phyloP scores from a whole-genome alignment of 2,113 vertebrate genomes.

The Mobula hypostoma region DNA sequence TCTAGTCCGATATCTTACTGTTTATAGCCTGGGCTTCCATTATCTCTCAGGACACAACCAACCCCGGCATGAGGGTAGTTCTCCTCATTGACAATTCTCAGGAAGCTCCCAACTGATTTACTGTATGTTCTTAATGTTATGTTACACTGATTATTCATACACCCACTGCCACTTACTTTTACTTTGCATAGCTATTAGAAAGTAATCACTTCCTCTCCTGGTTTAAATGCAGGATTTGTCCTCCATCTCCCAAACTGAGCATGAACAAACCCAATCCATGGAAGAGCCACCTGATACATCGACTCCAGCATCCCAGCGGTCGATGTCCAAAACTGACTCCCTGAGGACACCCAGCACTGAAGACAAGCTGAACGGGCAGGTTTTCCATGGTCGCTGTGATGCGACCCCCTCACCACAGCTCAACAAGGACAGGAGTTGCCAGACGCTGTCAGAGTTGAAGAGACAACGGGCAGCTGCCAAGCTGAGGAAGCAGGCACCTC shows the following conservation, averaged over 20 bases:
- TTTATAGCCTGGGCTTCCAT: too few species aligned
- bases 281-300: neutral
- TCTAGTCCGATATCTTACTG: too few species aligned
- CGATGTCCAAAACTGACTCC: slow-evolving; percentile 57
- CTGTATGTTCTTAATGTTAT: too few species aligned
- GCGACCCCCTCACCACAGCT: slow-evolving; percentile 51
- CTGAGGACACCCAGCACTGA: slow-evolving; percentile 55
- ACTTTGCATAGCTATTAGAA: neutral
- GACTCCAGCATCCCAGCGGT: slow-evolving; percentile 53
- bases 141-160: too few species aligned
- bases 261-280: neutral
- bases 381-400: slow-evolving; percentile 47
- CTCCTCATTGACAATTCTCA: too few species aligned
- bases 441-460: slow-evolving; percentile 90
- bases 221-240: neutral
- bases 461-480: slow-evolving; percentile 86
- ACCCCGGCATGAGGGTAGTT: too few species aligned
- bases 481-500: slow-evolving; percentile 73
- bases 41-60: too few species aligned
- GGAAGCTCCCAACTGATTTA: too few species aligned
- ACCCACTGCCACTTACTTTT: neutral
- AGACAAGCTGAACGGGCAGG: slow-evolving; percentile 48
- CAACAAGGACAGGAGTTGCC: slow-evolving; percentile 70
- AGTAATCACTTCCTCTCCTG: neutral
- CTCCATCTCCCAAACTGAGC: neutral